Evolutionary conservation across 2,797 vertebrate species (phyloP), one percentile per base, ranked within the genome.

Genomic region (Dipus sagitta): DNA sequence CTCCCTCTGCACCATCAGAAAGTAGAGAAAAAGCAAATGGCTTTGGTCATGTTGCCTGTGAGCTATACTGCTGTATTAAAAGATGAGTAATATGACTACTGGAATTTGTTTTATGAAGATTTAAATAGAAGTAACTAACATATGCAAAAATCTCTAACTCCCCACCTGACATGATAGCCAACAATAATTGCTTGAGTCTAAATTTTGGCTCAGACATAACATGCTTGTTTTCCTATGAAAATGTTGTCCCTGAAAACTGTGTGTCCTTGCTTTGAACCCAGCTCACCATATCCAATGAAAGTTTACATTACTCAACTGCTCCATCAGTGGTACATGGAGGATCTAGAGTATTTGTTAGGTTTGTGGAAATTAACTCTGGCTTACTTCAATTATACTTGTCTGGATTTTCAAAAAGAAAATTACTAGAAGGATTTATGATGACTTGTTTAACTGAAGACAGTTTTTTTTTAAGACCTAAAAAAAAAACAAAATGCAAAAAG

Each of bases 201-300:
- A 90, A 67, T 92, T 65, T 80, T 74, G 78, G 75, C 32, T 83
- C 79, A 62, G 67, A 42, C 62, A 42, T 23, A 20, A 58, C 30
- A 13, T 60, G 34, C 32, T 94, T 96, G 42, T 79, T 90, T 74
- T 92, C 64, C 32, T 65, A 34, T 83, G 74, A 93, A 92, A 94
- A 67, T 67, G n/a, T 67, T 92, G 47, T 34, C 81, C 68, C 89
- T 93, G 65, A 14, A 75, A 93, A 80, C 32, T 32, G 15, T 38
- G 18, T n/a, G 9, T 75, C 26, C 52, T 89, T 88, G 65, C 52
- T 95, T 86, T 54, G 42, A 47, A 75, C 34, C 20, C 64, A 92
- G n/a, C 67, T 3, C 6, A 28, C 0, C 2, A 12, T 38, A 47
- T 20, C 26, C 38, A 6, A 3, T 81, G 21, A 85, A 47, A 74